These are phyloP conservation scores for Apamea epomidion DNA, from an alignment of 2,888 invertebrate genomes.

Conservation along the genomic window DNA sequence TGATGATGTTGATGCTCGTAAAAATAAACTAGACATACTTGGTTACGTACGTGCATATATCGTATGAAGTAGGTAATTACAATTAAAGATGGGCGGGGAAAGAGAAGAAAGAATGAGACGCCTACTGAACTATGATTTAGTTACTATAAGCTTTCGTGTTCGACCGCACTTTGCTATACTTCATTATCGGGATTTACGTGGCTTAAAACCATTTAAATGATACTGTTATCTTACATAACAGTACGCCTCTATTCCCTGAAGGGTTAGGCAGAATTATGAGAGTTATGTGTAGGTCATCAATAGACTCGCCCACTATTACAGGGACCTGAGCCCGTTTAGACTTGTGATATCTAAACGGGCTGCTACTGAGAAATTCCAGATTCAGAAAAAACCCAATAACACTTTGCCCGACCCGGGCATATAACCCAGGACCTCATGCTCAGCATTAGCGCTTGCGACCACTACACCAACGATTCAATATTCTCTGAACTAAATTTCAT, in stretches of 20 bases:
- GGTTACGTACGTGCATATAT: background rate
- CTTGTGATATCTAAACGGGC: too few relatives aligned
- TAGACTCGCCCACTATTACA: too few relatives aligned
- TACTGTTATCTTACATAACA: background rate
- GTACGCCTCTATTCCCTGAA: background rate
- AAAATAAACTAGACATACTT: conserved; percentile 57
- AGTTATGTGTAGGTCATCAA: background rate
- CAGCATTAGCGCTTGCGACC: background rate
- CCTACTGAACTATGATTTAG: too few relatives aligned
- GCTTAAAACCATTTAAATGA: background rate
- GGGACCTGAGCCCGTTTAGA: too few relatives aligned
- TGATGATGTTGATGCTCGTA: conserved; percentile 39
- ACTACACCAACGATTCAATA: background rate
- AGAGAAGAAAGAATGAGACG: background rate
- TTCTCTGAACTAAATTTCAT: background rate
- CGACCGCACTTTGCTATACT: background rate
- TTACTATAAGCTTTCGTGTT: background rate
- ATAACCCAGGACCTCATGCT: background rate
- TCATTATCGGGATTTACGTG: background rate
- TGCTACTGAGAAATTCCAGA: background rate
- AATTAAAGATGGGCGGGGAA: background rate
- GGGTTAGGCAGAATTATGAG: background rate
- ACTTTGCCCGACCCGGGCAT: background rate
- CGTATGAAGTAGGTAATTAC: background rate
- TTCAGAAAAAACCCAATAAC: background rate